Evolutionary conservation across 2,797 vertebrate genomes (phyloP).

Genomic region (Crypturellus tataupa): DNA sequence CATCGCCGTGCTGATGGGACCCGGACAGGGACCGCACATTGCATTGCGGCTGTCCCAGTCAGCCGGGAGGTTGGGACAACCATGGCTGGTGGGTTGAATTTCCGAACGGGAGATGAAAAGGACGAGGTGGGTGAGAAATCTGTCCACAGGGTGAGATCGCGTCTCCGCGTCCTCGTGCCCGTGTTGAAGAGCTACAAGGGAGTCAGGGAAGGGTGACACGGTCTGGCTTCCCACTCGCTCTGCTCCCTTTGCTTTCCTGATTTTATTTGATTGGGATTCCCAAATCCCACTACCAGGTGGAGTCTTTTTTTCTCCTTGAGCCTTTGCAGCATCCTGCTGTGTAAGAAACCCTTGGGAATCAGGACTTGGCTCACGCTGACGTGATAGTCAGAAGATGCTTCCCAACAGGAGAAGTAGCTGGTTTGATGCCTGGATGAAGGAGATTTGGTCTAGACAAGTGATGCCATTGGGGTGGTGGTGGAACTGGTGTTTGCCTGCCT

Average conservation of each 20-base stretch:
- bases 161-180: neutral
- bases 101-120: neutral
- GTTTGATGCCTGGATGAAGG: constrained; percentile 65
- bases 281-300: neutral
- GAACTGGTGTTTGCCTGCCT: neutral
- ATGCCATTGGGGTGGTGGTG: neutral
- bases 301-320: neutral
- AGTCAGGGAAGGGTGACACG: neutral
- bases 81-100: neutral
- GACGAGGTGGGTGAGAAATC: neutral
- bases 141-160: neutral
- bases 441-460: neutral
- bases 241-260: neutral
- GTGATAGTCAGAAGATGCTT: neutral
- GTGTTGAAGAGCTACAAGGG: neutral
- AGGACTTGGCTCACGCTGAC: neutral
- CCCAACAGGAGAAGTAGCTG: constrained; percentile 43
- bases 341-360: neutral
- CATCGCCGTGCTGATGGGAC: constrained; percentile 26
- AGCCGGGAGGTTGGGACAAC: neutral
- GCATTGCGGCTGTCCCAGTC: constrained; percentile 11
- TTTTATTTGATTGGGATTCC: neutral
- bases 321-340: neutral
- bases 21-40: constrained; percentile 34
- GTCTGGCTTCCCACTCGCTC: neutral